These are phyloP conservation scores for Tetragonula clypearis DNA, from an alignment of 1,140 invertebrate genomes.

Conservation along the genomic window DNA sequence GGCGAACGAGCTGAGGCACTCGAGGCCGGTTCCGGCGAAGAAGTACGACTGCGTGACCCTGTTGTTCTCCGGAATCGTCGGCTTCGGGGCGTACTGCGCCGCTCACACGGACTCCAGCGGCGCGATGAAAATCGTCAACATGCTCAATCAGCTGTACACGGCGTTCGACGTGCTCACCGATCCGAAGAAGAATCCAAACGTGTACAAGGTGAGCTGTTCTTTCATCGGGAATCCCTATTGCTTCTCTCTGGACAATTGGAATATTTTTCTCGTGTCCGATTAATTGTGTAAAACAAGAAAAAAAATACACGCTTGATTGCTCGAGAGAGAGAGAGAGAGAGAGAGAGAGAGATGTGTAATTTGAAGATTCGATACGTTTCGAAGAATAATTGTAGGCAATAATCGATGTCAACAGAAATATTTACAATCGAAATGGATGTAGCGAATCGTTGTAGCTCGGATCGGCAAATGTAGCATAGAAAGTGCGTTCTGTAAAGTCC, in stretches of 20 bases:
- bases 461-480: not conserved
- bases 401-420: not conserved
- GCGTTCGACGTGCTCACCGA: slow-evolving; percentile 96
- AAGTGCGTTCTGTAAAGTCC: not conserved
- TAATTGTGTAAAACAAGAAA: not conserved
- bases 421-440: not conserved
- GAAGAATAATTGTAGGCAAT: not conserved
- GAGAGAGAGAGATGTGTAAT: not conserved
- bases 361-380: not conserved
- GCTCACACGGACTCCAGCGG: slow-evolving; percentile 92
- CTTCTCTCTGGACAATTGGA: not conserved
- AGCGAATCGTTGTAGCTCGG: too few relatives aligned
- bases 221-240: not conserved
- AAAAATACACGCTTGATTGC: not conserved
- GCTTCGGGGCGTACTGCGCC: slow-evolving; percentile 94
- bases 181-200: slow-evolving; percentile 94
- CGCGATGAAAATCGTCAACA: slow-evolving; percentile 95
- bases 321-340: not conserved
- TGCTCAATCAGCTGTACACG: slow-evolving; percentile 95
- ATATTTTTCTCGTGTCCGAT: too few relatives aligned
- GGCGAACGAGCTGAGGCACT: slow-evolving; percentile 95
- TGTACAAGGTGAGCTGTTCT: slow-evolving; percentile 91
- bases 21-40: slow-evolving; percentile 92
- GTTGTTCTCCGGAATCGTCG: slow-evolving; percentile 96
- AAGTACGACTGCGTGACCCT: slow-evolving; percentile 94